Base-by-base conservation (phyloP, 2,888 invertebrate genomes). In the Herminia tarsipennalis region DNA sequence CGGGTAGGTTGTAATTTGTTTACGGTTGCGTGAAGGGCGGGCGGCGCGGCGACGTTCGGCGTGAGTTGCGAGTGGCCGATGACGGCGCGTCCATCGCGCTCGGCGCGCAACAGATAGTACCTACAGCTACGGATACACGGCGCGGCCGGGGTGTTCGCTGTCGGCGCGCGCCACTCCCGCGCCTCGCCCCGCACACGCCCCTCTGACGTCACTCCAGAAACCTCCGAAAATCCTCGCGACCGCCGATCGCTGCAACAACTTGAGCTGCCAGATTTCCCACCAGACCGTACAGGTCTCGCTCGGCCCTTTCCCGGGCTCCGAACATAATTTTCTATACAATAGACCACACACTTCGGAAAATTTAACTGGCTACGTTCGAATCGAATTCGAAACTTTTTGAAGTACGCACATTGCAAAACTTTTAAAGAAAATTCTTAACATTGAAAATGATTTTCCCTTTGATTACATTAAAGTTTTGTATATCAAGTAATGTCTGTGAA, bases 141-240 rank as follows among this genome's bases (percentile, higher is more conserved):
- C 42, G 58, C 59, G 59, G 46, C 40, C 40, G 40, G 46, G 46
- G 16, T 40, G 46, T 27, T 18, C 35, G 39, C 16, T 27, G 24
- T 16, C 56, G 61, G 78, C 80, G 79, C 80, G 81, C 82, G 82
- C 79, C 77, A 70, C 73, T 70, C 71, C 56, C 70, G 58, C 58
- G 57, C 64, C 66, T 59, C 51, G 55, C 60, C 37, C 64, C 58
- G 49, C 62, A 54, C 63, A 48, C 62, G 39, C 72, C 70, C 58
- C 76, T 75, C 76, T 89, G 90, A 90, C 90, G 90, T 90, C 90
- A 90, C 84, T 43, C 66, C 67, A 67, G 73, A 79, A 83, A 82
- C 86, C 83, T 81, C 83, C 81, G 63, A 81, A 72, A 87, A 83
- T 79, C 81, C 82, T 74, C 73, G 61, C 72, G 66, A 77, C 71